Percentiles rank a stretch among this genome's conserved stretches.
These are phyloP conservation scores for Pyrocoelia pectoralis DNA, from an alignment of 2,888 invertebrate species.

Conservation along the genomic window DNA sequence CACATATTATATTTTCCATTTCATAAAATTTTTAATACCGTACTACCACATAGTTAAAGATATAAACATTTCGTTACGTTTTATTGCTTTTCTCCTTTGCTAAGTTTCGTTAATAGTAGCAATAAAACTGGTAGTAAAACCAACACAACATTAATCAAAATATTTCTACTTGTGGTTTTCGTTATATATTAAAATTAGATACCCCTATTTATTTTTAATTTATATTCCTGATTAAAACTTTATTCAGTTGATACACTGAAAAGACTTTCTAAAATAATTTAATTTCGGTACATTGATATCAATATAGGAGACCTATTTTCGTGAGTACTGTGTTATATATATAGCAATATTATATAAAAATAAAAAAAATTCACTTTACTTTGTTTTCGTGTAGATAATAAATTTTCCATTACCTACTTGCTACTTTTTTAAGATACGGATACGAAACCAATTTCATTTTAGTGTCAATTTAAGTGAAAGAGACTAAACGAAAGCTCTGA, in stretches of 20 bases:
- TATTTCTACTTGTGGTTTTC: neutral
- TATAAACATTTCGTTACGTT: neutral
- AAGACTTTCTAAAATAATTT: no score
- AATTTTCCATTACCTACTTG: constrained; percentile 15
- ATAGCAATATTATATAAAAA: neutral
- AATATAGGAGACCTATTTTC: neutral
- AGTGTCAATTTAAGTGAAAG: constrained; percentile 31
- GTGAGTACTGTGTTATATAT: neutral
- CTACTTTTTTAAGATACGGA: constrained; percentile 15
- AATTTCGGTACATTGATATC: no score
- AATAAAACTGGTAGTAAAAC: neutral
- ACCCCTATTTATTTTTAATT: no score
- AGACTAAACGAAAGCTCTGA: constrained; percentile 27
- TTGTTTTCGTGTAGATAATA: constrained; percentile 14
- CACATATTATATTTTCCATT: neutral
- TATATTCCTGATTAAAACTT: no score
- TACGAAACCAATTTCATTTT: constrained; percentile 33
- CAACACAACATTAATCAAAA: neutral
- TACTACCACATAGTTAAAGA: neutral
- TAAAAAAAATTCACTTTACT: neutral
- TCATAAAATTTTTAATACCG: neutral
- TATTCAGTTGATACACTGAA: no score
- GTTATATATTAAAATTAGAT: neutral
- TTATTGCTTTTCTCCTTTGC: neutral
- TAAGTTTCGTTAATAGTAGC: neutral